A percentile compares a stretch with the other conserved stretches of the same genome.
Evolutionary conservation across 2,888 invertebrate genomes (phyloP).

Genomic region (Plebejus melissa): DNA sequence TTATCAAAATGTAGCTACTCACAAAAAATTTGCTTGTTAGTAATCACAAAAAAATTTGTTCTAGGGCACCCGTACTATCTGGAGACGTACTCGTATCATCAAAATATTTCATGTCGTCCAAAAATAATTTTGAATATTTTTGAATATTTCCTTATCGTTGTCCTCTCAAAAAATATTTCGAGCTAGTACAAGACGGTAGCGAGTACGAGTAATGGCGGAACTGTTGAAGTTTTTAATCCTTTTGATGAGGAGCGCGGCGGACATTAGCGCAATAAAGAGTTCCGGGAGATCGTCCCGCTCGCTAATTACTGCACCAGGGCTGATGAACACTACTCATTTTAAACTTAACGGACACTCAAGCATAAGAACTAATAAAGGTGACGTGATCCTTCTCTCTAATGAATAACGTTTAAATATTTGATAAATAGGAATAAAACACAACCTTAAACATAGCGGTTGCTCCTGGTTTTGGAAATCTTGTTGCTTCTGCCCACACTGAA

Average conservation of each 20-base stretch:
- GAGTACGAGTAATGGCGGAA: conserved; percentile 23
- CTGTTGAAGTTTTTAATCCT: conserved; percentile 38
- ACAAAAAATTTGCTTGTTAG: too few relatives aligned
- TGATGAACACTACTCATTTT: conserved; percentile 7
- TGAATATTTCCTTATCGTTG: neutral
- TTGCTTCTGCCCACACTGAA: too few relatives aligned
- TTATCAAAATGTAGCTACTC: too few relatives aligned
- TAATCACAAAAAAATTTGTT: too few relatives aligned
- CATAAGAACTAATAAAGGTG: neutral
- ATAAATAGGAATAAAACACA: too few relatives aligned
- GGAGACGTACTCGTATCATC: too few relatives aligned
- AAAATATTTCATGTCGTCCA: too few relatives aligned
- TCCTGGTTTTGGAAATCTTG: too few relatives aligned
- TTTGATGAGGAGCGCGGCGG: conserved; percentile 35
- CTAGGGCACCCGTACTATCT: too few relatives aligned
- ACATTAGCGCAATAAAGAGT: conserved; percentile 60
- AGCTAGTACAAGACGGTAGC: neutral
- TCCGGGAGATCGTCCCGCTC: conserved; percentile 51
- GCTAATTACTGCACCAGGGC: conserved; percentile 55
- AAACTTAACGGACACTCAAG: neutral
- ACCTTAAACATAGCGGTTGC: too few relatives aligned
- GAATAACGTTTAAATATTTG: too few relatives aligned
- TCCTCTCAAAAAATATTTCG: neutral
- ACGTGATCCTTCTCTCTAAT: neutral
- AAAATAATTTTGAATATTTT: neutral